Conservation (phyloP, 2,113 vertebrate genomes). For the Struthio camelus region DNA sequence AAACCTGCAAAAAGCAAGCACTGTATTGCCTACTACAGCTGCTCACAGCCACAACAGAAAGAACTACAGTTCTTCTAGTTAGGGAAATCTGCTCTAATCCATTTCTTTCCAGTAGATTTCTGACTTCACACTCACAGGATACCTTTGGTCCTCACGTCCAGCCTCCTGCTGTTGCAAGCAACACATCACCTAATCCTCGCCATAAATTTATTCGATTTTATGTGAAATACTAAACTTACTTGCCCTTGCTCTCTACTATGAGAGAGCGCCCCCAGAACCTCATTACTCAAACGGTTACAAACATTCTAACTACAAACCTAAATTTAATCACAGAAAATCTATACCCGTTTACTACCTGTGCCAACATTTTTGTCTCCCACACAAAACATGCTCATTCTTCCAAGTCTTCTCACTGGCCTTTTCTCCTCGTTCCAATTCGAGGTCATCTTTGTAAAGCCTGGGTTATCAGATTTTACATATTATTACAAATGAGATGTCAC, state of each 20-base stretch:
- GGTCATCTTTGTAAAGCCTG: neutral
- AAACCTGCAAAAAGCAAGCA: neutral
- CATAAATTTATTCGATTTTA: neutral
- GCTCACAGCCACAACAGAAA: neutral
- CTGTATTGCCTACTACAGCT: neutral
- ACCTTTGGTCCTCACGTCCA: neutral
- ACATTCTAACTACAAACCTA: neutral
- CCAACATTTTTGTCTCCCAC: neutral
- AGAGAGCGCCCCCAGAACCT: neutral
- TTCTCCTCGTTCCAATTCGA: neutral
- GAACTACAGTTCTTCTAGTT: neutral
- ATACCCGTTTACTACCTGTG: neutral
- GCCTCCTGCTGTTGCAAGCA: neutral
- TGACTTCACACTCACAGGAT: fast-evolving
- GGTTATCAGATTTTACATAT: neutral
- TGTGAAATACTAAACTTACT: neutral
- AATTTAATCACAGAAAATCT: neutral
- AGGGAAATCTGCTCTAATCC: neutral
- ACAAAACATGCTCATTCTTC: neutral
- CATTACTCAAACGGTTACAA: neutral
- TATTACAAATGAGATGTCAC: neutral
- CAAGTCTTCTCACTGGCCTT: neutral
- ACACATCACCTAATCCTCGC: no score
- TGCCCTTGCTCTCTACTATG: no score
- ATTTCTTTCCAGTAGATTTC: neutral